Conservation (phyloP, 2,113 vertebrate species). For the Podarcis raffonei region DNA sequence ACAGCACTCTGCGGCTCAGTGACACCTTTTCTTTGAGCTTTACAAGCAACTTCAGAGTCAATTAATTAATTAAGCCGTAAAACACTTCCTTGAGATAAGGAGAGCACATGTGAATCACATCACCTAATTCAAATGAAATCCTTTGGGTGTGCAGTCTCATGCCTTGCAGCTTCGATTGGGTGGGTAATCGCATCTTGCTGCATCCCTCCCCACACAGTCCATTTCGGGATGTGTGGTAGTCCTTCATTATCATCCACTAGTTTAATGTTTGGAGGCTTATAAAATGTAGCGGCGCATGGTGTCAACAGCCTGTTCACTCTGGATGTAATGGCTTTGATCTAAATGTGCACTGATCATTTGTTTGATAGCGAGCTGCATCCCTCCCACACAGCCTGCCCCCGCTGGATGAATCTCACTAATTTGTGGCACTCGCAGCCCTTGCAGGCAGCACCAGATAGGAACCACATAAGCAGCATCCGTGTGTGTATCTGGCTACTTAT, state of each 20-base stretch:
- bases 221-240: background rate
- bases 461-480: background rate
- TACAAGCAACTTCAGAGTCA: background rate
- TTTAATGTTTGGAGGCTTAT: background rate
- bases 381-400: background rate
- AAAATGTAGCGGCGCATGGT: background rate
- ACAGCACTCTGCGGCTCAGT: background rate
- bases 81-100: background rate
- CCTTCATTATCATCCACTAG: background rate
- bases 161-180: background rate
- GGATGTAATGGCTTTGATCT: background rate
- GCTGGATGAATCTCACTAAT: background rate
- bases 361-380: background rate
- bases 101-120: background rate
- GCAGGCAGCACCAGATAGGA: background rate
- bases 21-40: slow-evolving; percentile 26
- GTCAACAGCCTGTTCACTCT: background rate
- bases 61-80: slow-evolving; percentile 41
- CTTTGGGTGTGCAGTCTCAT: background rate
- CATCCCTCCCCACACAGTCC: background rate
- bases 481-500: background rate
- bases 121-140: background rate
- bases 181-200: background rate
- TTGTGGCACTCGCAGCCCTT: background rate
- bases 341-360: background rate